Evolutionary conservation across 2,113 vertebrate genomes (phyloP).

Genomic region (Laticauda colubrina): DNA sequence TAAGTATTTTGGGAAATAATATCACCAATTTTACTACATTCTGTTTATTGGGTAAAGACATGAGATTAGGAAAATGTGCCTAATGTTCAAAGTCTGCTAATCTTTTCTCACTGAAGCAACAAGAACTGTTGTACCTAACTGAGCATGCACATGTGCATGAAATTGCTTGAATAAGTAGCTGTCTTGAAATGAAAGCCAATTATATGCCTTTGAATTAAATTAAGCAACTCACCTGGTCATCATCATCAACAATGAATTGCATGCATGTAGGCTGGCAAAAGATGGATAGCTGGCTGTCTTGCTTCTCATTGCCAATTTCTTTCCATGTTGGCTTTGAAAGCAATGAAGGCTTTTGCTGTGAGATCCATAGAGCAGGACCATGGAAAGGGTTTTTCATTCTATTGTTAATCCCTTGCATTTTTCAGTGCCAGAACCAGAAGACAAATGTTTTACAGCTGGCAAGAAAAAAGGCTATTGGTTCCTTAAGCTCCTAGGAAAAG

Average conservation of each 20-base stretch:
- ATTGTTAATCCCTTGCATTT: background rate
- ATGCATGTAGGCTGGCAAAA: background rate
- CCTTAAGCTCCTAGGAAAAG: background rate
- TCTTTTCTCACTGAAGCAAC: background rate
- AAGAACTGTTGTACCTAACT: background rate
- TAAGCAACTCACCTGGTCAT: background rate
- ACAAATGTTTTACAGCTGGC: background rate
- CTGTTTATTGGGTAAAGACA: background rate
- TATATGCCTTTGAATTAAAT: background rate
- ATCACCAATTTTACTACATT: background rate
- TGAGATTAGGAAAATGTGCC: background rate
- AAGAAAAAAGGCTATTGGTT: background rate
- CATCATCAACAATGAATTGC: background rate
- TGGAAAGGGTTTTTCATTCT: background rate
- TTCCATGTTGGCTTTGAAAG: background rate
- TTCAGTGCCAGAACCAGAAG: background rate
- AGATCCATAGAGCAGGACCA: background rate
- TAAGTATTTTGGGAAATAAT: background rate
- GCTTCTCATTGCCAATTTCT: background rate
- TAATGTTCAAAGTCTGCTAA: background rate
- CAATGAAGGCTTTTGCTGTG: background rate
- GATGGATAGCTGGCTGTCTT: background rate
- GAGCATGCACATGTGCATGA: background rate
- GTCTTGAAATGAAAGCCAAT: background rate
- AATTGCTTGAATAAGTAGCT: background rate